Percentiles rank a stretch among this genome's conserved stretches.
Conservation (phyloP, 1,140 invertebrate genomes). For the Pseudoatta argentina region DNA sequence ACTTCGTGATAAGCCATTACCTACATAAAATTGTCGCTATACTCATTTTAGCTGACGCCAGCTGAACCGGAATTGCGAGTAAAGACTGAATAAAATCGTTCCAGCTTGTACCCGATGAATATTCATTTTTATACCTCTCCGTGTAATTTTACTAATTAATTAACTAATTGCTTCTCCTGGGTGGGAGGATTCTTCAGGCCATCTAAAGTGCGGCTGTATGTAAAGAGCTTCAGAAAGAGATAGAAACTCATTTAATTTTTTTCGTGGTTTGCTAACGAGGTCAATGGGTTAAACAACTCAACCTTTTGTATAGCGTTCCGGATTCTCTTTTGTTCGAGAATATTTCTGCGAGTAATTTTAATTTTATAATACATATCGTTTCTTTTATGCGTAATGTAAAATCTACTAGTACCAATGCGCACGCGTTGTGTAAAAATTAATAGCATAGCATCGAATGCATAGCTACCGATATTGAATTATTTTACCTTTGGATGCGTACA, state of each 20-base stretch:
- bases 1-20: constrained; percentile 28
- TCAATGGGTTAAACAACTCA: constrained; percentile 47
- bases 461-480: neutral
- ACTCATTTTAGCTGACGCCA: constrained; percentile 34
- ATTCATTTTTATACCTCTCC: constrained; percentile 45
- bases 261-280: constrained; percentile 23
- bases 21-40: constrained; percentile 41
- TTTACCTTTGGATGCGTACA: neutral
- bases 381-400: constrained; percentile 11
- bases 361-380: neutral
- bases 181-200: constrained; percentile 17
- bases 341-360: constrained; percentile 2
- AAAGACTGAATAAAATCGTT: constrained; percentile 49
- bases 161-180: constrained; percentile 47
- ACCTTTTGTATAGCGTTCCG: neutral
- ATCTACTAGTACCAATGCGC: neutral
- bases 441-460: neutral
- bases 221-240: constrained; percentile 3
- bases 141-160: constrained; percentile 61
- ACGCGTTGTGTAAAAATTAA: neutral
- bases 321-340: constrained; percentile 19
- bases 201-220: constrained; percentile 1
- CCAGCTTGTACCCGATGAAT: constrained; percentile 25
- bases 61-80: constrained; percentile 39
- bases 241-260: constrained; percentile 45